These are phyloP conservation scores for Amphipyra berbera DNA, from an alignment of 2,888 invertebrate genomes.

Conservation along the genomic window DNA sequence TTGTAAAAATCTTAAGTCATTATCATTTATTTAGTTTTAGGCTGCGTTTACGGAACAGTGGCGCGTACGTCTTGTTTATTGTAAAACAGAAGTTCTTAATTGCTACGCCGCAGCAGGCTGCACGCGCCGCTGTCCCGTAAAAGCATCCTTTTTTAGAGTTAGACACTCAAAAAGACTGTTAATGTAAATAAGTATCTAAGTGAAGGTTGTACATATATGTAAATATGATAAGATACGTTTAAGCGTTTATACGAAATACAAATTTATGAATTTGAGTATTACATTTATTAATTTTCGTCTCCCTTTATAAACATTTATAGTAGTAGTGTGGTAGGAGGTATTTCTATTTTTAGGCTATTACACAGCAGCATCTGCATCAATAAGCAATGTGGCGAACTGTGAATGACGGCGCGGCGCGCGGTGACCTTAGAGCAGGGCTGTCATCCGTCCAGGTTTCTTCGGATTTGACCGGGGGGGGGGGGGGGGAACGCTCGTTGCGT, in stretches of 20 bases:
- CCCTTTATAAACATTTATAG: too few relatives aligned
- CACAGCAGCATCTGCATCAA: too few relatives aligned
- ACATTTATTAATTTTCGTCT: conserved; percentile 26
- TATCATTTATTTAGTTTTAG: conserved; percentile 27
- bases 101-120: background rate
- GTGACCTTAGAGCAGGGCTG: too few relatives aligned
- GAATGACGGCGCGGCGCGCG: too few relatives aligned
- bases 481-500: too few relatives aligned
- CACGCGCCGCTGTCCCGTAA: conserved; percentile 9
- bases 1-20: conserved; percentile 42
- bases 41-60: conserved; percentile 6
- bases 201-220: conserved; percentile 49
- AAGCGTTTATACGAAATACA: conserved; percentile 59
- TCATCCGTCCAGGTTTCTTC: too few relatives aligned
- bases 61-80: background rate
- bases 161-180: conserved; percentile 61
- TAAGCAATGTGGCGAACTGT: too few relatives aligned
- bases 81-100: background rate
- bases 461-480: too few relatives aligned
- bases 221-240: conserved; percentile 53
- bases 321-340: too few relatives aligned
- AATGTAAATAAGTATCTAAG: conserved; percentile 52
- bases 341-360: too few relatives aligned
- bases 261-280: conserved; percentile 33
- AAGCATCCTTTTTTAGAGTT: conserved; percentile 48